Conservation (phyloP, 2,888 invertebrate species). For the Syrista parreyssii region DNA sequence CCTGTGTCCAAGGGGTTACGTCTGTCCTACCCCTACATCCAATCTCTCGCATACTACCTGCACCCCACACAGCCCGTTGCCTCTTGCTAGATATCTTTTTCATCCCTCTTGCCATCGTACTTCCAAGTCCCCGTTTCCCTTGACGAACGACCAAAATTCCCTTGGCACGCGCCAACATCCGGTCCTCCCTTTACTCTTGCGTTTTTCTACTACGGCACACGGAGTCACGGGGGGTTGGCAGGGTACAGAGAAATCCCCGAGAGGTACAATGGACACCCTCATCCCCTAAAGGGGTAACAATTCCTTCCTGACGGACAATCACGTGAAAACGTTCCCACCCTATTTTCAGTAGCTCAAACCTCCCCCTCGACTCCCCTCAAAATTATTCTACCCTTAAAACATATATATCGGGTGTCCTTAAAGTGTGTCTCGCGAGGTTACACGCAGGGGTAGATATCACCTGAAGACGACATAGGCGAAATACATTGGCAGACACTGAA, state of each 20-base stretch:
- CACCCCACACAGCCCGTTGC: constrained; percentile 5
- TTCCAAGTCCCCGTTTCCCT: not conserved
- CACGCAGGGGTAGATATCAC: not conserved
- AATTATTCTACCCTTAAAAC: not conserved
- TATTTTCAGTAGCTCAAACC: not conserved
- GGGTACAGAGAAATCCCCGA: constrained; percentile 48
- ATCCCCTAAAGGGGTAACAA: constrained; percentile 59
- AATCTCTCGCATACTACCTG: constrained; percentile 7
- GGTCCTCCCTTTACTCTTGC: constrained; percentile 42
- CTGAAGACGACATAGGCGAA: not conserved
- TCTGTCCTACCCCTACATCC: constrained; percentile 10
- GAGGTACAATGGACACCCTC: constrained; percentile 61
- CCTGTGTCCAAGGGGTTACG: constrained; percentile 1
- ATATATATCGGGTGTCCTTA: not conserved
- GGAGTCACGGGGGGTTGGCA: not conserved
- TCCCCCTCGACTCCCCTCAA: not conserved
- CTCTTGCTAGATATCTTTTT: constrained; percentile 15
- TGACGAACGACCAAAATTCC: constrained; percentile 22
- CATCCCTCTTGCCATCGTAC: constrained; percentile 17
- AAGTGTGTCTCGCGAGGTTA: no score
- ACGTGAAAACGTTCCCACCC: constrained; percentile 23
- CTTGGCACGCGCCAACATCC: constrained; percentile 42
- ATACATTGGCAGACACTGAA: not conserved
- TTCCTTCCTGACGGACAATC: constrained; percentile 36
- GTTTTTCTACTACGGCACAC: constrained; percentile 44